Evolutionary conservation across 1,140 invertebrate genomes (phyloP).

Genomic region (Ganaspis sp.): DNA sequence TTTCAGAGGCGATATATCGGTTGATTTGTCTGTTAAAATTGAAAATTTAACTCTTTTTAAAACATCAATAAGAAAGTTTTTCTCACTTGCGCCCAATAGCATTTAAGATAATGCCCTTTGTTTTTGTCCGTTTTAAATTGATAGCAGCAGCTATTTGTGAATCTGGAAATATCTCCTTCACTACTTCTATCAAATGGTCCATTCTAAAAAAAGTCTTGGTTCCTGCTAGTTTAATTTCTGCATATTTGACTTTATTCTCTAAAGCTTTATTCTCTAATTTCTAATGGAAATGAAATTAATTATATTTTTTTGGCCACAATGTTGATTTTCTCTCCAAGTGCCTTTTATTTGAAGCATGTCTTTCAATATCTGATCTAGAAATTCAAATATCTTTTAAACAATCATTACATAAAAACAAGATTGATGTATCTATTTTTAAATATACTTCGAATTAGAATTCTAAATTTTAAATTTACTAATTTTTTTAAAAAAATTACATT

Average conservation of each 20-base stretch:
- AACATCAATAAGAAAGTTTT: conserved; percentile 27
- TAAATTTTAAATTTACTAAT: too few relatives aligned
- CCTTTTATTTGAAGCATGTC: too few relatives aligned
- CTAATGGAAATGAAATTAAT: too few relatives aligned
- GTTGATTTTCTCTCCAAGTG: too few relatives aligned
- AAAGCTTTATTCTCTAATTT: too few relatives aligned
- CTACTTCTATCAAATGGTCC: conserved; percentile 40
- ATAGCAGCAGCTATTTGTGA: conserved; percentile 44
- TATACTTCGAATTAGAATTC: too few relatives aligned
- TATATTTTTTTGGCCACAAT: too few relatives aligned
- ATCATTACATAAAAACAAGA: too few relatives aligned
- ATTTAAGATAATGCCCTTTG: conserved; percentile 41
- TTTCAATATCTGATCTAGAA: too few relatives aligned
- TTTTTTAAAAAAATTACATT: too few relatives aligned
- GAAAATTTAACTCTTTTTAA: not conserved
- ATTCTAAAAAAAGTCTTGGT: conserved; percentile 39
- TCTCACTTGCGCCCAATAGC: conserved; percentile 45
- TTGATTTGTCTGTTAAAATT: not conserved
- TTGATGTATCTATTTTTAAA: too few relatives aligned
- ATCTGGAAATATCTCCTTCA: conserved; percentile 46
- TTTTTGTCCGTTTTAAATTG: conserved; percentile 43
- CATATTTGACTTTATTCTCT: conserved; percentile 30
- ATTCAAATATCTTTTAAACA: too few relatives aligned
- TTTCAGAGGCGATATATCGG: not conserved
- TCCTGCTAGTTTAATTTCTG: conserved; percentile 38